These are phyloP conservation scores for Paraplagusia blochii DNA, from an alignment of 2,113 vertebrate genomes.

Conservation along the genomic window DNA sequence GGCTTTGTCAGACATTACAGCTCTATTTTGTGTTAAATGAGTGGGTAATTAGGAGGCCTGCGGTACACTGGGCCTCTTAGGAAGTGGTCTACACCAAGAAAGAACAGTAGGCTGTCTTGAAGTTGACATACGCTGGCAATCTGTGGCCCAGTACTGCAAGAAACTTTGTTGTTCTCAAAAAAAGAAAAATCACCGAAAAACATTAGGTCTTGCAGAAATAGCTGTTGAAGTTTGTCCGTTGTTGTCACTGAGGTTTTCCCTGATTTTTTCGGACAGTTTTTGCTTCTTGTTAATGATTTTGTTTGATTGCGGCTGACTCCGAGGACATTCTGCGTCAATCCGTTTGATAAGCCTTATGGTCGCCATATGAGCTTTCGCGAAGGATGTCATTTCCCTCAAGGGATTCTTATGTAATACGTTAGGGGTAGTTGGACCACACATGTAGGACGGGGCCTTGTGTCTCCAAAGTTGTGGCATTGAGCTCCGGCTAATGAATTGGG, in stretches of 20 bases:
- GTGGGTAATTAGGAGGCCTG: conserved; percentile 69
- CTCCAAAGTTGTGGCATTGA: conserved; percentile 21
- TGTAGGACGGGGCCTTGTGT: conserved; percentile 15
- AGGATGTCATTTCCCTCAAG: conserved; percentile 43
- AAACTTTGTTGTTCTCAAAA: conserved; percentile 22
- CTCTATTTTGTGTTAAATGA: conserved; percentile 69
- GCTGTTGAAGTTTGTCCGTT: not conserved
- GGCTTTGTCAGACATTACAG: conserved; percentile 61
- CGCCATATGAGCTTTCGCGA: conserved; percentile 65
- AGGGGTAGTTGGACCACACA: conserved; percentile 41
- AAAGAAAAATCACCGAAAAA: conserved; percentile 5
- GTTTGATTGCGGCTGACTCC: conserved; percentile 37
- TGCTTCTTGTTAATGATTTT: conserved; percentile 21
- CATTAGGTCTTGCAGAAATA: too few relatives aligned
- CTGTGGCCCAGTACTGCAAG: conserved; percentile 30
- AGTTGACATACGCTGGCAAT: conserved; percentile 45
- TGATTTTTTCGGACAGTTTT: conserved; percentile 7
- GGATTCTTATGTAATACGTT: conserved; percentile 29
- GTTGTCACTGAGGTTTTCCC: conserved; percentile 3
- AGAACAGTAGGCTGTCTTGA: conserved; percentile 57
- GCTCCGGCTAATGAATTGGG: conserved; percentile 52
- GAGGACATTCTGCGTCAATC: conserved; percentile 43
- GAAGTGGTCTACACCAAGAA: conserved; percentile 35
- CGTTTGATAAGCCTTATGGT: conserved; percentile 72
- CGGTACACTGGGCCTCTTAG: conserved; percentile 35